Conservation (phyloP, 2,797 vertebrate species). For the Amblyopsis hoosieri region DNA sequence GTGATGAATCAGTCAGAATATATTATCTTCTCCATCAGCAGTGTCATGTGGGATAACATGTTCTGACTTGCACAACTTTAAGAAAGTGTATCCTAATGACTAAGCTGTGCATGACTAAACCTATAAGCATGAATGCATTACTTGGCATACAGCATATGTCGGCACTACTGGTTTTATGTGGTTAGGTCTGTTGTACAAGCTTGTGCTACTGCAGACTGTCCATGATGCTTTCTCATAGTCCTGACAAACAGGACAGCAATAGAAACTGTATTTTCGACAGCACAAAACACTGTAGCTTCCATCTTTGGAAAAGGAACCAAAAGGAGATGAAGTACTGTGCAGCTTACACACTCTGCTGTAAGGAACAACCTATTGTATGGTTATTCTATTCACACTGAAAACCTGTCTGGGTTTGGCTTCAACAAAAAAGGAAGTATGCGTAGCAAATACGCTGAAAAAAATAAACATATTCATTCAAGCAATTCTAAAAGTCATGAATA, state of each 20-base stretch:
- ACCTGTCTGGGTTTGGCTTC: constrained; percentile 51
- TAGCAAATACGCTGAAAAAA: constrained; percentile 34
- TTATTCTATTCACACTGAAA: constrained; percentile 15
- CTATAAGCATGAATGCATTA: no score
- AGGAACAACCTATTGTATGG: constrained; percentile 22
- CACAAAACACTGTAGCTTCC: no score
- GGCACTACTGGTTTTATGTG: background rate
- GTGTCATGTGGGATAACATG: background rate
- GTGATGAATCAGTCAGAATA: background rate
- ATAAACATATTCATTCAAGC: constrained; percentile 18
- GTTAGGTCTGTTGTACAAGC: background rate
- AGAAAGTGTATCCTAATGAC: constrained; percentile 3
- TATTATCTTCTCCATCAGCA: no score
- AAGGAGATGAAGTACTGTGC: background rate
- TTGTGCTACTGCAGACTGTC: constrained; percentile 13
- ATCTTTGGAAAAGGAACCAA: no score
- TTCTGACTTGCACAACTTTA: no score
- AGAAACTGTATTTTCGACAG: background rate
- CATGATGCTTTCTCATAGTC: constrained; percentile 10
- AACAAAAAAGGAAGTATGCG: constrained; percentile 38
- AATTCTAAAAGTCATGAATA: constrained; percentile 25
- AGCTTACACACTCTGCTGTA: background rate
- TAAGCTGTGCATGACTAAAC: background rate
- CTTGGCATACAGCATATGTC: no score
- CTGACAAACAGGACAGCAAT: constrained; percentile 3